Evolutionary conservation across 2,113 vertebrate genomes (phyloP), one percentile per base, ranked within the genome.

Genomic region (Gambusia holbrooki): DNA sequence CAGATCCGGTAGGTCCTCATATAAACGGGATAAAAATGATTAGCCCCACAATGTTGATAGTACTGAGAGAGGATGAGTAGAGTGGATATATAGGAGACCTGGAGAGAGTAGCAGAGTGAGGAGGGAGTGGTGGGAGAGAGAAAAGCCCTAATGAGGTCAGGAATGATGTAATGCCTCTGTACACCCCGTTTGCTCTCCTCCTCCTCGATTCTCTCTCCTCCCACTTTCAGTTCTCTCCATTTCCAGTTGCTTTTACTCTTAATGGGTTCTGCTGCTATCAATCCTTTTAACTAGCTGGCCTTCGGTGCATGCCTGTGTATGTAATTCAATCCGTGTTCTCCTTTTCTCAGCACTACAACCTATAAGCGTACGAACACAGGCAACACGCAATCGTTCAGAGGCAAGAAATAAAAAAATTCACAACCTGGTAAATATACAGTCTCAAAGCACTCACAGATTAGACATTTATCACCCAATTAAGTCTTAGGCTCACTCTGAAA

Each of bases 81-180:
- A 86, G 69, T 80, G 75, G 78, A 79, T 86, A 82, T 82, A 77
- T 54, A 75, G 80, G 78, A 82, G 81, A 81, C 80, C 80, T 67
- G 48, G 64, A 68, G 62, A 85, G 84, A 81, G 82, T 66, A 78
- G 74, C 65, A 72, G 73, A 77, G 85, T 68, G 84, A 74, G 67
- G 73, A 82, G 48, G 84, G 71, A 7, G 69, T 22, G 62, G 88
- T 76, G 87, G 69, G 86, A 86, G 87, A 81, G 90, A 87, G 90
- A 89, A 83, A 87, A 89, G 83, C 84, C 89, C 91, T 93, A 93
- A 93, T 94, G 93, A 94, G 93, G 94, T 95, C 94, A 95, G 86
- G 88, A 90, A 92, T 94, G 92, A 94, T 93, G 93, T 93, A 94
- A 94, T 91, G 89, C 91, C 88, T 84, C 80, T 82, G 86, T 90